These are phyloP conservation scores for Onychomys arenicola DNA, from an alignment of 2,797 vertebrate species.

Conservation along the genomic window DNA sequence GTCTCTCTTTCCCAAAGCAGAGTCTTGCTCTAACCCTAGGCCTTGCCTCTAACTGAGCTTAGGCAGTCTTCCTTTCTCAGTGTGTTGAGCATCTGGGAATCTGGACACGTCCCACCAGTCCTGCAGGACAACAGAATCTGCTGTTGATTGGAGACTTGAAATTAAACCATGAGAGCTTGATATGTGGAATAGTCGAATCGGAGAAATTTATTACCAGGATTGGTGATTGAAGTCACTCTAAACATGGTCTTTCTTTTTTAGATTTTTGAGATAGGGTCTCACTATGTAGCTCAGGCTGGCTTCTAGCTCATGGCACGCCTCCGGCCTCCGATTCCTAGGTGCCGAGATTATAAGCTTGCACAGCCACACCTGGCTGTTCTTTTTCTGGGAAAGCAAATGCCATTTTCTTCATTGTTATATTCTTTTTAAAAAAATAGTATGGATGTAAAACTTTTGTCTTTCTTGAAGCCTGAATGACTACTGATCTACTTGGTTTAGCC, in stretches of 20 bases:
- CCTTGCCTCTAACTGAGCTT: not conserved
- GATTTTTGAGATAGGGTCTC: not conserved
- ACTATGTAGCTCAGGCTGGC: not conserved
- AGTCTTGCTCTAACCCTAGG: not conserved
- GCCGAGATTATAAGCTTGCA: not conserved
- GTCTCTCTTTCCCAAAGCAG: not conserved
- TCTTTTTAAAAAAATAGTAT: not conserved
- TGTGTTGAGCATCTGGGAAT: not conserved
- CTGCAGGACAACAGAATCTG: not conserved
- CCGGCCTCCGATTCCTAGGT: not conserved
- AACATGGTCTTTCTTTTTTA: not conserved
- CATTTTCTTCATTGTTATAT: not conserved
- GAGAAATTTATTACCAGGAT: not conserved
- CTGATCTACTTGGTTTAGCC: slow-evolving; percentile 20
- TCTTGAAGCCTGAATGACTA: not conserved
- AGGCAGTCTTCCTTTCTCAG: not conserved
- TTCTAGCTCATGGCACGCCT: not conserved
- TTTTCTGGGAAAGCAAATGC: not conserved
- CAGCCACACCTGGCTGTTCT: not conserved
- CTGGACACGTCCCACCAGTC: not conserved
- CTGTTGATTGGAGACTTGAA: not conserved
- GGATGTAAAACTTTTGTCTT: not conserved
- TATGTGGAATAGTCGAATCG: slow-evolving; percentile 9
- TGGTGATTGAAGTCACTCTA: not conserved
- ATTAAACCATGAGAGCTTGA: not conserved